phyloP scores from a whole-genome alignment of 1,140 invertebrate species.

The Drosophila nasuta region DNA sequence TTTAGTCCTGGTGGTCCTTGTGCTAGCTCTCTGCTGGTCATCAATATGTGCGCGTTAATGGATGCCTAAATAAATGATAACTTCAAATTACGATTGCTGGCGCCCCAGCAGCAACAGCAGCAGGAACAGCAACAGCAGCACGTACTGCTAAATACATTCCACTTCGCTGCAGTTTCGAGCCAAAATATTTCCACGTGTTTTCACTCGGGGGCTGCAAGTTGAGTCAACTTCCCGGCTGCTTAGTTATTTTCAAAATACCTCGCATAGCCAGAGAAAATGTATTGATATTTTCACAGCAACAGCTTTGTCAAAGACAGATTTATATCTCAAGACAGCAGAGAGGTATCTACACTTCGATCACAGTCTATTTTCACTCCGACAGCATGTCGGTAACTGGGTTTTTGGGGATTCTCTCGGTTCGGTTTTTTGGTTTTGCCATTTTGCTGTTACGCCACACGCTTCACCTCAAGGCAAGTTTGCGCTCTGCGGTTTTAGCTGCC shows the following conservation, averaged over 20 bases:
- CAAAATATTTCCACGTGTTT: slow-evolving; percentile 80
- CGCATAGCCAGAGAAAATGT: no score
- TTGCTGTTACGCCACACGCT: slow-evolving; percentile 42
- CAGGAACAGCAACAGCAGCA: slow-evolving; percentile 46
- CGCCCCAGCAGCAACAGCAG: slow-evolving; percentile 23
- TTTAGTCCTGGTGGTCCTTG: background rate
- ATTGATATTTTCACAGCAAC: background rate
- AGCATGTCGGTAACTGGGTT: slow-evolving; percentile 27
- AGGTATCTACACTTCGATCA: slow-evolving; percentile 8
- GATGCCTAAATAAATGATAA: slow-evolving; percentile 83
- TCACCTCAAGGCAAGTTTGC: slow-evolving; percentile 9
- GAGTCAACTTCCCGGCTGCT: slow-evolving; percentile 42
- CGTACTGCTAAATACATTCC: slow-evolving; percentile 80
- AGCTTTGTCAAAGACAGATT: background rate
- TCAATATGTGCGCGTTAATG: slow-evolving; percentile 81
- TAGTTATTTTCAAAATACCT: slow-evolving; percentile 35
- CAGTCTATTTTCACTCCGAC: background rate
- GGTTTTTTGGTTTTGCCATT: slow-evolving; percentile 35
- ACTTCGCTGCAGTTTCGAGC: slow-evolving; percentile 66
- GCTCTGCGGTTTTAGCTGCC: slow-evolving; percentile 34
- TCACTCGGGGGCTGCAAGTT: slow-evolving; percentile 27
- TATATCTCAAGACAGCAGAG: background rate
- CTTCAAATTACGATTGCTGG: slow-evolving; percentile 78
- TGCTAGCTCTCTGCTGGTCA: slow-evolving; percentile 41
- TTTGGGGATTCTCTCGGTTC: slow-evolving; percentile 30